Conservation (phyloP, 2,888 invertebrate species). For the Drosophila mimica region DNA sequence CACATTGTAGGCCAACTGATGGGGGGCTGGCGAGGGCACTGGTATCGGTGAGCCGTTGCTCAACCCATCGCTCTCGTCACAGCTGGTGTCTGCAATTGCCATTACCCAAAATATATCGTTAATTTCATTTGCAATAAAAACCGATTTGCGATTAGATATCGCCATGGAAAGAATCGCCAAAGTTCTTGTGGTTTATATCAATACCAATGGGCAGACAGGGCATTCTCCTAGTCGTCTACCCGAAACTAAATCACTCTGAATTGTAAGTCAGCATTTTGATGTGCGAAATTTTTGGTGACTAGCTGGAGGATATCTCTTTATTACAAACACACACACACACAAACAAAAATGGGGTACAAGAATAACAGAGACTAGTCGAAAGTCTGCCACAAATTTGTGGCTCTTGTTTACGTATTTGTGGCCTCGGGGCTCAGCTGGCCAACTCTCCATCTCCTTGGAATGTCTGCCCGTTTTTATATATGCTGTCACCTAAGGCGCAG, state of each 20-base stretch:
- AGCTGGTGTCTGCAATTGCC: conserved; percentile 69
- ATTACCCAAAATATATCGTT: not conserved
- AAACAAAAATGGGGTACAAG: not conserved
- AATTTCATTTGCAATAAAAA: not conserved
- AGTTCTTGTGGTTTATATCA: not conserved
- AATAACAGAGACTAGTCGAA: not conserved
- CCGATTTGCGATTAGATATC: not conserved
- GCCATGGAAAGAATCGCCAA: not conserved
- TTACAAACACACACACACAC: not conserved
- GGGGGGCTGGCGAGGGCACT: conserved; percentile 70
- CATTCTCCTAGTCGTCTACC: not conserved
- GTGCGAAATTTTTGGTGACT: not conserved
- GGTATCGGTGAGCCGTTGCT: conserved; percentile 60
- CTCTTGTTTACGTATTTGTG: not conserved
- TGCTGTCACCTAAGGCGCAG: not conserved
- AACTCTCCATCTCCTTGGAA: no score
- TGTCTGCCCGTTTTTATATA: not conserved
- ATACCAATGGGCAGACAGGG: not conserved
- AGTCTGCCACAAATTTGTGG: conserved; percentile 1
- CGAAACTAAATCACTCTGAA: not conserved
- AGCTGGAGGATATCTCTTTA: not conserved
- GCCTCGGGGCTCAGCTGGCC: not conserved
- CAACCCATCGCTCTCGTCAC: conserved; percentile 82
- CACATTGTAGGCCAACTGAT: conserved; percentile 69
- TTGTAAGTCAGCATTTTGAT: not conserved